Base-by-base conservation (phyloP, 2,113 vertebrate species). In the Seriola dumerili region DNA sequence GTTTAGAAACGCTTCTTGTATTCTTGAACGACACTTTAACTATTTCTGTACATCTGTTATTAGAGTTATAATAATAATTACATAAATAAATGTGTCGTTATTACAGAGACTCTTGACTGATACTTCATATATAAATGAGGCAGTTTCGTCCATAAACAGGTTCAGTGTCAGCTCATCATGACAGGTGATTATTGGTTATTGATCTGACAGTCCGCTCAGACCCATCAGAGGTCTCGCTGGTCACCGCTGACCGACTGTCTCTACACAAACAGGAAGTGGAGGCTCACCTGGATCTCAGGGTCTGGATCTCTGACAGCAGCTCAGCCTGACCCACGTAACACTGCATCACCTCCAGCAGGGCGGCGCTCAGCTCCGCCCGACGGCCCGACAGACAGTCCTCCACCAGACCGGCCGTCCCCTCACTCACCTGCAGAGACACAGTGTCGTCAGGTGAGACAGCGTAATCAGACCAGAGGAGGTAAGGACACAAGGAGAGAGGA, bases 261-360 rank as follows among this genome's bases (percentile, higher is more conserved):
- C 9, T 23, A 23, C 4, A 48, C 55, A n/a, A 23, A 42, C 55
- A 63, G 57, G 23, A 34, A 0, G 66, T 42, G 50, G 5, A 12
- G 29, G 6, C 9, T 86, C 81, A 95, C 95, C 94, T 94, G 75
- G 87, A 91, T 32, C 93, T 93, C 46, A 96, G 91, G 2, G 74
- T 16, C 88, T 94, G 94, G 75, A 95, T 93, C 90, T 96, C 95
- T 2, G 80, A 50, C 86, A 96, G 91, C 85, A 96, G 92, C 68
- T 92, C 89, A 0, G 87, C 88, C 86, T 95, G 94, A 48, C 91
- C 92, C 36, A 78, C 5, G 55, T 93, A 95, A 12, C 84, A 36
- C 83, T 94, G 88, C 81, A 93, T 80, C 40, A 94, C 61, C 57
- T 93, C 92, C 80, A 92, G 82, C 78, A 95, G 77, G 72, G 87